Conservation (phyloP, 2,797 vertebrate species). For the Parotocinclus haroldoi region DNA sequence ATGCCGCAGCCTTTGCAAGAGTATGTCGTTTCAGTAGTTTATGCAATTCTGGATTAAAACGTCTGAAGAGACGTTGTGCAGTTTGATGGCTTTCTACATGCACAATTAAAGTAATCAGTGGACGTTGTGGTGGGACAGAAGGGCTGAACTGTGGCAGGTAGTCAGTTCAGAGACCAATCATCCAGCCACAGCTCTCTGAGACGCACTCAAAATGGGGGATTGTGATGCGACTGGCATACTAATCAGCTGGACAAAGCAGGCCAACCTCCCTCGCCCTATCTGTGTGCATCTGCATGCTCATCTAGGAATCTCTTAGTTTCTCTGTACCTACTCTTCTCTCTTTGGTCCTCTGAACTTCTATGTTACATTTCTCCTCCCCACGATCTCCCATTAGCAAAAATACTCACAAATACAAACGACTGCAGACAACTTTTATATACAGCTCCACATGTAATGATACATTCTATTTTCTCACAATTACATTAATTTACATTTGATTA, state of each 20-base stretch:
- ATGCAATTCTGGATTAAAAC: conserved; percentile 30
- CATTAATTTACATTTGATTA: too few species aligned
- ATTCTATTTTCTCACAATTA: too few species aligned
- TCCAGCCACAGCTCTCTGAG: conserved; percentile 23
- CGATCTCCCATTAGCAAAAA: too few species aligned
- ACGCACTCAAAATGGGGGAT: conserved; percentile 18
- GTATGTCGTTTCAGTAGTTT: conserved; percentile 21
- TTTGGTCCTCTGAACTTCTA: too few species aligned
- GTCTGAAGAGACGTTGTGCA: conserved; percentile 9
- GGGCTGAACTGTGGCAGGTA: conserved; percentile 46
- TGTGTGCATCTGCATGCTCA: too few species aligned
- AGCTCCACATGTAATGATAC: too few species aligned
- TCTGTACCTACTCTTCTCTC: too few species aligned
- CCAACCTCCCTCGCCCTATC: not conserved
- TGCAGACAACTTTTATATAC: too few species aligned
- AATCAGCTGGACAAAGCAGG: conserved; percentile 35
- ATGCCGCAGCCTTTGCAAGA: conserved; percentile 1
- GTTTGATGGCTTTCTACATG: conserved; percentile 6
- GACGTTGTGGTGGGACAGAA: conserved; percentile 45
- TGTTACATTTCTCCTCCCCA: too few species aligned
- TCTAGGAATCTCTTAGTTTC: too few species aligned
- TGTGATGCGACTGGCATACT: conserved; percentile 41
- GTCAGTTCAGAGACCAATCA: conserved; percentile 22
- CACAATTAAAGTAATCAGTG: conserved; percentile 53
- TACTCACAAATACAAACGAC: too few species aligned